Evolutionary conservation across 1,140 invertebrate species (phyloP).

Genomic region (Euborellia annulipes): DNA sequence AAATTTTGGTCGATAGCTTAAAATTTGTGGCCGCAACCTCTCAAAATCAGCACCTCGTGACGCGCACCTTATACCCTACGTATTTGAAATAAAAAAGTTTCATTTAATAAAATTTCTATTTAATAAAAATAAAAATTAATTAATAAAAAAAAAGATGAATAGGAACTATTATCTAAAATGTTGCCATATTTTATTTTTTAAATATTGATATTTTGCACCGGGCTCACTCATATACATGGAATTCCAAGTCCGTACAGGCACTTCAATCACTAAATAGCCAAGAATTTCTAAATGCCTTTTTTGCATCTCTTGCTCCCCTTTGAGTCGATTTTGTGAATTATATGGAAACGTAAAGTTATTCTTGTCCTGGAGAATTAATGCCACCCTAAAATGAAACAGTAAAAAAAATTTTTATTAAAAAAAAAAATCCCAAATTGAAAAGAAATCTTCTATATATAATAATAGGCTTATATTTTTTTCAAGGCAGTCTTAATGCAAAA

Average conservation of each 20-base stretch:
- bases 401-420: no score
- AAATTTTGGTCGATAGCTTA: no score
- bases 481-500: slow-evolving; percentile 23
- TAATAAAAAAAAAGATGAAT: no score
- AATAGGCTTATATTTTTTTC: slow-evolving; percentile 23
- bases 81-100: no score
- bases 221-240: slow-evolving; percentile 27
- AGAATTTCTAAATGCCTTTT: slow-evolving; percentile 41
- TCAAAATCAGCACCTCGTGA: no score
- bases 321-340: slow-evolving; percentile 9
- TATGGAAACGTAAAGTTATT: slow-evolving; percentile 10
- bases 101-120: no score
- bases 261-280: slow-evolving; percentile 35
- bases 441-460: no score
- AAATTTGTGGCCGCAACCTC: no score
- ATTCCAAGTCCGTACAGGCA: slow-evolving; percentile 36
- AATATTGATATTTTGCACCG: slow-evolving; percentile 26
- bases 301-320: slow-evolving; percentile 17
- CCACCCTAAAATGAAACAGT: slow-evolving; percentile 13
- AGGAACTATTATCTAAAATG: no score
- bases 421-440: no score
- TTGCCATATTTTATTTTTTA: slow-evolving; percentile 21
- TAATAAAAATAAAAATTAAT: no score
- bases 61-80: no score
- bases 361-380: slow-evolving; percentile 8